Conservation (phyloP, 2,113 vertebrate genomes). For the Halcyon malimbica region DNA sequence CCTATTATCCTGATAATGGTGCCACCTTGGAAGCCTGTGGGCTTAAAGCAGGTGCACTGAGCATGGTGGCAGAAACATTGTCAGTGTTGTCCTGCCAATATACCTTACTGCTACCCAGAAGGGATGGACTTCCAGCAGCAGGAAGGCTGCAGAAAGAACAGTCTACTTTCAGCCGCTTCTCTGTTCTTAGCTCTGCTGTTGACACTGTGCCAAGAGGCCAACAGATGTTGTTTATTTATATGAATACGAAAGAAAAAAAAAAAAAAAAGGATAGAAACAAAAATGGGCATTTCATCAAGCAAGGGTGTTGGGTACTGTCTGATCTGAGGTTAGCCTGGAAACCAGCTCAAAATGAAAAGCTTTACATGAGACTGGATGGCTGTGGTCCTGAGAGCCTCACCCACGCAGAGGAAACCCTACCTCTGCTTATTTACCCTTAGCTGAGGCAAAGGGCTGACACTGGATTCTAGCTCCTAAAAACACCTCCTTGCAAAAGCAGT, state of each 20-base stretch:
- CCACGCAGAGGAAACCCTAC: neutral
- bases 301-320: neutral
- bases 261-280: neutral
- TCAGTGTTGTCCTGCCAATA: neutral
- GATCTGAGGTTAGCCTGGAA: neutral
- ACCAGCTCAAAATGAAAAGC: neutral
- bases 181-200: neutral
- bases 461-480: neutral
- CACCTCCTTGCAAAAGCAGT: neutral
- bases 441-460: neutral
- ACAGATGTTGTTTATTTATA: neutral
- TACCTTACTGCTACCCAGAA: neutral
- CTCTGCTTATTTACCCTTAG: neutral
- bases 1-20: neutral
- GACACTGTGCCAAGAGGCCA: neutral
- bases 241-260: neutral
- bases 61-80: rapidly evolving
- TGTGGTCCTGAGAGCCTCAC: neutral
- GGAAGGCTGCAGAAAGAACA: neutral
- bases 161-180: neutral
- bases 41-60: neutral
- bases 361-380: neutral
- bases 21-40: neutral
- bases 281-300: neutral
- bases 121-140: neutral